A percentile compares a stretch with the other conserved stretches of the same genome.
phyloP scores from a whole-genome alignment of 2,797 vertebrate genomes.

The Sebastes baramenuke region DNA sequence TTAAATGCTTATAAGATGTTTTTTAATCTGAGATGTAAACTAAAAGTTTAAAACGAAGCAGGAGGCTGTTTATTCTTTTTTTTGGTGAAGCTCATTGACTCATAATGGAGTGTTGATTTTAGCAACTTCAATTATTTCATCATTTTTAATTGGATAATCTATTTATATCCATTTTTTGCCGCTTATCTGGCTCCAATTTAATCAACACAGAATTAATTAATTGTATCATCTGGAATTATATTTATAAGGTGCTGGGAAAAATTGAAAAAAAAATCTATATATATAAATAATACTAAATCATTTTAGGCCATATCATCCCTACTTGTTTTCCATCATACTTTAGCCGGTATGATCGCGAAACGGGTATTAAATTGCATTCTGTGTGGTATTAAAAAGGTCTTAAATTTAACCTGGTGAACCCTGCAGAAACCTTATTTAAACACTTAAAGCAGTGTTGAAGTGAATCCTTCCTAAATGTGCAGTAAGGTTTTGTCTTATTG shows the following conservation, averaged over 20 bases:
- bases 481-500: background rate
- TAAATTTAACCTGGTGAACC: background rate
- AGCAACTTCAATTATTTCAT: background rate
- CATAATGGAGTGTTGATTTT: background rate
- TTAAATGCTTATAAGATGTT: background rate
- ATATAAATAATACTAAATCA: background rate
- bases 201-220: background rate
- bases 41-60: too few species aligned
- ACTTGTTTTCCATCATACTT: background rate
- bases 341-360: background rate
- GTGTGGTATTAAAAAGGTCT: background rate
- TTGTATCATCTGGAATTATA: background rate
- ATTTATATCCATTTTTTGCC: background rate
- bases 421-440: background rate
- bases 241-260: too few species aligned
- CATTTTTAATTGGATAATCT: background rate
- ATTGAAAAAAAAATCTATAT: background rate
- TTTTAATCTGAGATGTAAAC: too few species aligned
- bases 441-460: background rate
- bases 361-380: background rate
- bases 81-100: background rate
- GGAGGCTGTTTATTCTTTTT: too few species aligned
- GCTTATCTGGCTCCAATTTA: background rate
- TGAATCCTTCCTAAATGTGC: background rate
- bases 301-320: background rate